phyloP scores from a whole-genome alignment of 2,113 vertebrate species.

The Pseudorasbora parva region DNA sequence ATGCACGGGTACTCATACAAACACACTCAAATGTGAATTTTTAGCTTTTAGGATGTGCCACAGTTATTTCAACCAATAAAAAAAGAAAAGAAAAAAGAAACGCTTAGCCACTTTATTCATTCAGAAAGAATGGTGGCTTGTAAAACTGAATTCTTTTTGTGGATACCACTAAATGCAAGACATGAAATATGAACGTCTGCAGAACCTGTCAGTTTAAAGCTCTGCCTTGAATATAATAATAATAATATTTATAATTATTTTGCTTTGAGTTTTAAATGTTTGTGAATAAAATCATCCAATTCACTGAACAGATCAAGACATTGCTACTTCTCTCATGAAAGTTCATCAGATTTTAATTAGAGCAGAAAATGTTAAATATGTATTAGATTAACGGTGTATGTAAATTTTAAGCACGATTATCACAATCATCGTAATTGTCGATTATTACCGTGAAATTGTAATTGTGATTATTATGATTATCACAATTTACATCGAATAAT shows the following conservation, averaged over 20 bases:
- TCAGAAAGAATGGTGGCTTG: not conserved
- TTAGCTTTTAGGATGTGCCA: slow-evolving; percentile 38
- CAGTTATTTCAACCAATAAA: slow-evolving; percentile 42
- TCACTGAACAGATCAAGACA: not conserved
- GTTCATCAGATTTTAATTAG: too few relatives aligned
- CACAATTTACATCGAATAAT: too few relatives aligned
- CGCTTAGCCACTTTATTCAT: slow-evolving; percentile 43
- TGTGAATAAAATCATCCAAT: not conserved
- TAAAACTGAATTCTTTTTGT: slow-evolving; percentile 11
- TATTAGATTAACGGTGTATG: too few relatives aligned
- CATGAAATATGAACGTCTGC: not conserved
- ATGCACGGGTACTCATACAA: not conserved
- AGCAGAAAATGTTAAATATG: too few relatives aligned
- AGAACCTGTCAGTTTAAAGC: not conserved
- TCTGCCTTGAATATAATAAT: not conserved
- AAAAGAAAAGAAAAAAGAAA: slow-evolving; percentile 32
- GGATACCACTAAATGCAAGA: not conserved
- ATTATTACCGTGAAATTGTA: too few relatives aligned
- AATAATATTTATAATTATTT: not conserved
- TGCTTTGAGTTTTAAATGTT: not conserved
- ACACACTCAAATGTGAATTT: slow-evolving; percentile 12
- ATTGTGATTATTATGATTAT: too few relatives aligned
- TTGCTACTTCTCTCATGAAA: not conserved
- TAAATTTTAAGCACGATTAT: too few relatives aligned
- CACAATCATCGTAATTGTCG: too few relatives aligned